These are phyloP conservation scores for Ectemnius cavifrons DNA, from an alignment of 2,888 invertebrate genomes.

Conservation along the genomic window DNA sequence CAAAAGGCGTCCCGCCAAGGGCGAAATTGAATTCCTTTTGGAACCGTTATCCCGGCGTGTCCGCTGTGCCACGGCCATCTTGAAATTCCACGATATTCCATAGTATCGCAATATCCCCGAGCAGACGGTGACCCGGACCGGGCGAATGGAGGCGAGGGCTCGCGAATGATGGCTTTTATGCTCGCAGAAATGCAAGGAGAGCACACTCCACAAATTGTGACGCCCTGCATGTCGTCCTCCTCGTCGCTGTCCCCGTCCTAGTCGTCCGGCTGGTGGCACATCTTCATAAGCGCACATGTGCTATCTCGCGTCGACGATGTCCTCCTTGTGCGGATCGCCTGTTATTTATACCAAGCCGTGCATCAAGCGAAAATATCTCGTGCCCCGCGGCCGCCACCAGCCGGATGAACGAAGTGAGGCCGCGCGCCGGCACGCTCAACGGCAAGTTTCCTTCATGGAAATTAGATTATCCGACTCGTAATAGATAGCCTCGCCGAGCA, in stretches of 20 bases:
- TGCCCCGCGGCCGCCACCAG: too few species aligned
- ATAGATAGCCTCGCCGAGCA: too few species aligned
- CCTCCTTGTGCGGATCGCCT: too few species aligned
- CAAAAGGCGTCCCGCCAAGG: constrained; percentile 44
- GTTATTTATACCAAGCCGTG: too few species aligned
- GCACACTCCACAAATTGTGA: constrained; percentile 16
- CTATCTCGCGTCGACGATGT: neutral
- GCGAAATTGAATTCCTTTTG: constrained; percentile 62
- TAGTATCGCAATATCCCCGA: constrained; percentile 65
- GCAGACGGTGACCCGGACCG: constrained; percentile 41
- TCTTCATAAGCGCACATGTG: constrained; percentile 5
- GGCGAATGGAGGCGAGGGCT: constrained; percentile 30
- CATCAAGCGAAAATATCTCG: too few species aligned
- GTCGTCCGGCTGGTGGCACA: constrained; percentile 1
- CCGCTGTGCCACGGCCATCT: constrained; percentile 52
- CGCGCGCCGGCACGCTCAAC: too few species aligned
- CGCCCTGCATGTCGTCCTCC: constrained; percentile 16
- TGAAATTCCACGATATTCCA: constrained; percentile 67
- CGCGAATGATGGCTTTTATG: constrained; percentile 34
- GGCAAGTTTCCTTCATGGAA: too few species aligned
- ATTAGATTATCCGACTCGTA: too few species aligned
- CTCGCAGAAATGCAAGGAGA: constrained; percentile 9
- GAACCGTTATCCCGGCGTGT: constrained; percentile 26
- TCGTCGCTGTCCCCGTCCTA: too few species aligned
- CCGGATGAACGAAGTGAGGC: too few species aligned